These are phyloP conservation scores for Perodicticus potto DNA, from an alignment of 2,797 vertebrate species.

Conservation along the genomic window DNA sequence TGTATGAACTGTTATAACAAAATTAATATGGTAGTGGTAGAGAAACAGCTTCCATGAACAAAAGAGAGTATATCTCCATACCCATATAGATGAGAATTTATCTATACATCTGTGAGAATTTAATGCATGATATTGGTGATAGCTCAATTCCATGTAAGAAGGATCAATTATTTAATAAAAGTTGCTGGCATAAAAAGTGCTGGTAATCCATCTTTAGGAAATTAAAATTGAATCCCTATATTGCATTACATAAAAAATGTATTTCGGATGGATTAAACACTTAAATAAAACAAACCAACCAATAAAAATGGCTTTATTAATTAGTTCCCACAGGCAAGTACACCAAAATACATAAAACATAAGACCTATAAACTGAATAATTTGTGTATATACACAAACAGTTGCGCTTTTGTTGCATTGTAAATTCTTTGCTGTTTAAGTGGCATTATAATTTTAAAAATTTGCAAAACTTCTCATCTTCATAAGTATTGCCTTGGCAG, in stretches of 20 bases:
- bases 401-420: background rate
- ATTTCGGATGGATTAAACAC: conserved; percentile 37
- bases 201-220: conserved; percentile 40
- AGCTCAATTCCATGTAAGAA: background rate
- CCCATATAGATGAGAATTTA: background rate
- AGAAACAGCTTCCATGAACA: background rate
- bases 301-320: conserved; percentile 12
- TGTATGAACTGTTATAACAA: background rate
- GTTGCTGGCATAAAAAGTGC: background rate
- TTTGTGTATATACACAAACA: background rate
- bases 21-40: background rate
- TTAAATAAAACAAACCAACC: conserved; percentile 31
- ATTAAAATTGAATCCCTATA: conserved; percentile 24
- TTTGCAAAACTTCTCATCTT: background rate
- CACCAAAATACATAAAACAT: background rate
- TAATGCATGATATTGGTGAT: background rate
- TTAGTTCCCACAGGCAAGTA: background rate
- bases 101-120: background rate
- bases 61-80: background rate
- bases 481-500: background rate
- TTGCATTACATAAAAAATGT: conserved; percentile 38
- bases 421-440: conserved; percentile 1
- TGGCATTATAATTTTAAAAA: background rate
- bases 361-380: conserved; percentile 18
- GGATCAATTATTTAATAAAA: conserved; percentile 62